Conservation (phyloP, 1,140 invertebrate species). For the Teleopsis dalmanni region DNA sequence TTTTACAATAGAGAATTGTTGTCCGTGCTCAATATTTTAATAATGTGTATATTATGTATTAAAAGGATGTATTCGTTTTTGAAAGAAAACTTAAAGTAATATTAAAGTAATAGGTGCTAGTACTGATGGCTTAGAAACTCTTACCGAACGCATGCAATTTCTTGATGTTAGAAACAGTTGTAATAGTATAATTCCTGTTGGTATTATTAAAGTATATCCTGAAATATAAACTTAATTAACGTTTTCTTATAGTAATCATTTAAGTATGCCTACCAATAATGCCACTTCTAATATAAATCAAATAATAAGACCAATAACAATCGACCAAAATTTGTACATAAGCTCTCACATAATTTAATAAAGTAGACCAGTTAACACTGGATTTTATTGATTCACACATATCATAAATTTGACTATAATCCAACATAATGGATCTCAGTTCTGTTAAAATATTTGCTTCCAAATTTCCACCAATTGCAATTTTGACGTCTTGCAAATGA, state of each 20-base stretch:
- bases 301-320: constrained; percentile 12
- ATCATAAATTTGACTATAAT: constrained; percentile 4
- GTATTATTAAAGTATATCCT: constrained; percentile 6
- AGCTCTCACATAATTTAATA: constrained; percentile 2
- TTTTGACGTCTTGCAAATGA: neutral
- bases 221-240: neutral
- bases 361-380: neutral
- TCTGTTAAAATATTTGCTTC: neutral
- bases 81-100: too few species aligned
- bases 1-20: too few species aligned
- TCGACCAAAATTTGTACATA: constrained; percentile 10
- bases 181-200: neutral
- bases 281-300: constrained; percentile 4
- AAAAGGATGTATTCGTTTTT: too few species aligned
- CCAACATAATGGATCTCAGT: neutral
- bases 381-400: constrained; percentile 1
- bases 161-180: constrained; percentile 2
- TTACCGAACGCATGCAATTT: constrained; percentile 12
- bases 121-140: too few species aligned
- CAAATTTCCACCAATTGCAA: neutral
- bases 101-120: too few species aligned
- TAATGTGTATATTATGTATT: too few species aligned
- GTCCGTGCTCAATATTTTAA: too few species aligned
- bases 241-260: neutral
- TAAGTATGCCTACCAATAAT: constrained; percentile 1